Evolutionary conservation across 2,113 vertebrate genomes (phyloP).

Genomic region (Phaetusa simplex): DNA sequence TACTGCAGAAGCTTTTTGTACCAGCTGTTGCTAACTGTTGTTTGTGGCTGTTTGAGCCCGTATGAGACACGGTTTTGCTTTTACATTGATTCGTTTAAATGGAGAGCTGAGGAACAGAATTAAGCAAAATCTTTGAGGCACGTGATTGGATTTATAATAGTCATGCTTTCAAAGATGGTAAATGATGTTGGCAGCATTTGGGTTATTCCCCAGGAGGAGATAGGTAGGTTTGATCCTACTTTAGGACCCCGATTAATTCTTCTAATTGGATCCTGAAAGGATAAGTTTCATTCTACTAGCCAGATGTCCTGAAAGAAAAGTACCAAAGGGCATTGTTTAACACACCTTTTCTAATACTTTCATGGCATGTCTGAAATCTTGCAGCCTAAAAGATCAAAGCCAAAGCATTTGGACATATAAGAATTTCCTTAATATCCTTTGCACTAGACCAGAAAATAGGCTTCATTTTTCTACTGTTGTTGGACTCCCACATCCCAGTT

Average conservation of each 20-base stretch:
- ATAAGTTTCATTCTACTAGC: background rate
- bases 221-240: conserved; percentile 2
- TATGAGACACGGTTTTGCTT: background rate
- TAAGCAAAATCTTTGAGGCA: background rate
- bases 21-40: background rate
- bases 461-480: conserved; percentile 35
- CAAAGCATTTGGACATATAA: conserved; percentile 21
- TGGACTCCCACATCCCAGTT: conserved; percentile 22
- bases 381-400: conserved; percentile 38
- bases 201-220: conserved; percentile 25
- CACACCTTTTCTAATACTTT: background rate
- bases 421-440: conserved; percentile 38
- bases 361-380: background rate
- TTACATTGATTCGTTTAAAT: background rate
- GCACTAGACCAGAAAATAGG: conserved; percentile 30
- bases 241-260: background rate
- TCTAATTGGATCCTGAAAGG: conserved; percentile 24
- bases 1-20: background rate
- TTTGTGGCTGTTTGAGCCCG: background rate
- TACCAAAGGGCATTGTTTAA: conserved; percentile 7
- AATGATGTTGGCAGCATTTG: conserved; percentile 1
- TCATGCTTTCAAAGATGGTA: background rate
- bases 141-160: background rate
- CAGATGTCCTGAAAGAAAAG: background rate
- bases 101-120: background rate